Evolutionary conservation across 2,113 vertebrate genomes (phyloP).

Genomic region (Syngnathus typhle): DNA sequence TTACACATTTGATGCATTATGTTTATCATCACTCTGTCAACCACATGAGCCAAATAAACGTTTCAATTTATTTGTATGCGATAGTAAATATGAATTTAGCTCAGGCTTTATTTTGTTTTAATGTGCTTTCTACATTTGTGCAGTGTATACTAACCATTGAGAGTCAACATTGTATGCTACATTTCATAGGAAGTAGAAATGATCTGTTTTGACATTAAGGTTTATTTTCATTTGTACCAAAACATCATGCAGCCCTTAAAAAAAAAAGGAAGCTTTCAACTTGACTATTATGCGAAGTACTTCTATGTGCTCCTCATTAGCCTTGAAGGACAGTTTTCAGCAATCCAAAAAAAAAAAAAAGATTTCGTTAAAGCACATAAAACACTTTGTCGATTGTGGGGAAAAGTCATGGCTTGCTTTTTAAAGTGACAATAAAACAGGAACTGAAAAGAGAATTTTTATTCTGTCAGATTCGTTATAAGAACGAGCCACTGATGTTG

Average conservation of each 20-base stretch:
- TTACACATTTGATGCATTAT: too few species aligned
- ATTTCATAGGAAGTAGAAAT: slow-evolving; percentile 2
- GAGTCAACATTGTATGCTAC: neutral
- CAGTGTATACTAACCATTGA: too few species aligned
- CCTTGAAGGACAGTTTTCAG: neutral
- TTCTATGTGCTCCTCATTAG: neutral
- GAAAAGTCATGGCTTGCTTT: neutral
- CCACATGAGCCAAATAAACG: too few species aligned
- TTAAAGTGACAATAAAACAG: neutral
- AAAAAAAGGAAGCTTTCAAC: slow-evolving; percentile 5
- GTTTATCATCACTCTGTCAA: too few species aligned
- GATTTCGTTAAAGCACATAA: neutral
- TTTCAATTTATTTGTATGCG: too few species aligned
- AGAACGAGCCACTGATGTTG: neutral
- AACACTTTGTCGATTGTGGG: neutral
- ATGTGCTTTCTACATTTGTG: too few species aligned
- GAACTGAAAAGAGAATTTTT: neutral
- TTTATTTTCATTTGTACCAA: neutral
- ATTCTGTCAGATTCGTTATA: neutral
- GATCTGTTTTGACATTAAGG: slow-evolving; percentile 14
- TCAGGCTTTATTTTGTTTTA: too few species aligned
- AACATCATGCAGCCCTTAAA: neutral
- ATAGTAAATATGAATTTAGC: too few species aligned
- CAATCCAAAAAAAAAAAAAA: too few species aligned
- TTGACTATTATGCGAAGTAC: neutral